phyloP scores from a whole-genome alignment of 2,888 invertebrate genomes.

The Criorhina ranunculi region DNA sequence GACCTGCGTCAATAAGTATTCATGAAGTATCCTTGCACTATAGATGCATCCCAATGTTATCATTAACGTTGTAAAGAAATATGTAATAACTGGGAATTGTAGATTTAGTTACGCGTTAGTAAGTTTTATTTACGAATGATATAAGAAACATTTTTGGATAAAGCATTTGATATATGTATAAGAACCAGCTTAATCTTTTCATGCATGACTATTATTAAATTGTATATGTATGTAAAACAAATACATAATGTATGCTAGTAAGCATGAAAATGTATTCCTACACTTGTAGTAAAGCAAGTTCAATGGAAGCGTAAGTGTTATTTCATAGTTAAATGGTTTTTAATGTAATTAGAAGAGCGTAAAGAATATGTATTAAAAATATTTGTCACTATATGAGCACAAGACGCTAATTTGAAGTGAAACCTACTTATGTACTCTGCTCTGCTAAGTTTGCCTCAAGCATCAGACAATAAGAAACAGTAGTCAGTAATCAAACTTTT shows the following conservation, averaged over 20 bases:
- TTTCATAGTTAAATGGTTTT: no score
- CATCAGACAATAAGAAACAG: no score
- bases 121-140: background rate
- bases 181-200: background rate
- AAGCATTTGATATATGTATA: background rate
- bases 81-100: conserved; percentile 16
- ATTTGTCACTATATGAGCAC: no score
- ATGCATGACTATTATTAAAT: background rate
- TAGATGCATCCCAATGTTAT: conserved; percentile 84
- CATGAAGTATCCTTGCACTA: conserved; percentile 88
- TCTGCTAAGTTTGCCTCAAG: no score
- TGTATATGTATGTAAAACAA: background rate
- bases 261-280: background rate
- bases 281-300: no score
- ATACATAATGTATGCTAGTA: background rate
- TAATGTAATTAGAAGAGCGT: no score
- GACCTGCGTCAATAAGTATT: conserved; percentile 86
- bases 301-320: no score
- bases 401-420: no score
- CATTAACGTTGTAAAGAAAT: conserved; percentile 77
- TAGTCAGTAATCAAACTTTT: no score
- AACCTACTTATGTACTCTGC: no score
- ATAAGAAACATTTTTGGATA: background rate
- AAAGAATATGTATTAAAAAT: no score
- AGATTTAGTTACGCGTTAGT: background rate